phyloP scores from a whole-genome alignment of 2,797 vertebrate genomes.

The Pelochelys cantorii region DNA sequence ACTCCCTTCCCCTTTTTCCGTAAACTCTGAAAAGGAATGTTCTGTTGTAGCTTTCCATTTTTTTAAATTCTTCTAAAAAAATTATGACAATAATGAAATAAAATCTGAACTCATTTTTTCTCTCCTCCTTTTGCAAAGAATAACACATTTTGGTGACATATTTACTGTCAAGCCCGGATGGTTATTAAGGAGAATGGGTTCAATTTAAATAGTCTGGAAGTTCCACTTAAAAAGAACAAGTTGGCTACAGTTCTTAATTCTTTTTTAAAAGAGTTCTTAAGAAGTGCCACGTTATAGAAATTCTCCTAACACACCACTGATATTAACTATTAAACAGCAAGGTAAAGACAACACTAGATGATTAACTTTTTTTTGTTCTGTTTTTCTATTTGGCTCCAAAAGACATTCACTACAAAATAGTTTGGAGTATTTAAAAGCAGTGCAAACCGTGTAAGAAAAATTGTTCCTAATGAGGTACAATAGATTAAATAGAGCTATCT shows the following conservation, averaged over 20 bases:
- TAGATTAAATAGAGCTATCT: constrained; percentile 9
- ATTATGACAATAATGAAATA: constrained; percentile 19
- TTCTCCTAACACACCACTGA: constrained; percentile 47
- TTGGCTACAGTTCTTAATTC: constrained; percentile 61
- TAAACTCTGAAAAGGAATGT: constrained; percentile 6
- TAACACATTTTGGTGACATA: constrained; percentile 45
- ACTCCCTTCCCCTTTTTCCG: neutral
- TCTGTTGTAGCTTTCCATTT: constrained; percentile 37
- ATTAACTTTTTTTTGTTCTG: neutral
- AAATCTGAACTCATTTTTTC: constrained; percentile 25
- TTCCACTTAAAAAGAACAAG: constrained; percentile 66
- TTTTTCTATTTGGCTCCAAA: constrained; percentile 47
- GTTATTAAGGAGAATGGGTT: constrained; percentile 63
- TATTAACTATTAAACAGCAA: constrained; percentile 66
- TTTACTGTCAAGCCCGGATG: constrained; percentile 62
- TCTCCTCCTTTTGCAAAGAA: constrained; percentile 16
- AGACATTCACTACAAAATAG: constrained; percentile 45
- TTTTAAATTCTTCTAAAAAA: constrained; percentile 33
- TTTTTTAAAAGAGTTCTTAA: constrained; percentile 64
- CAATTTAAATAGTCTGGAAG: constrained; percentile 45
- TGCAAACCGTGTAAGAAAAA: constrained; percentile 49
- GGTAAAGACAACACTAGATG: constrained; percentile 52
- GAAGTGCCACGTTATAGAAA: constrained; percentile 69
- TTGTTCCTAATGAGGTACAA: constrained; percentile 22
- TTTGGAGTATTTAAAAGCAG: constrained; percentile 40